phyloP scores from a whole-genome alignment of 2,888 invertebrate genomes.

The Eustalomyia histrio region DNA sequence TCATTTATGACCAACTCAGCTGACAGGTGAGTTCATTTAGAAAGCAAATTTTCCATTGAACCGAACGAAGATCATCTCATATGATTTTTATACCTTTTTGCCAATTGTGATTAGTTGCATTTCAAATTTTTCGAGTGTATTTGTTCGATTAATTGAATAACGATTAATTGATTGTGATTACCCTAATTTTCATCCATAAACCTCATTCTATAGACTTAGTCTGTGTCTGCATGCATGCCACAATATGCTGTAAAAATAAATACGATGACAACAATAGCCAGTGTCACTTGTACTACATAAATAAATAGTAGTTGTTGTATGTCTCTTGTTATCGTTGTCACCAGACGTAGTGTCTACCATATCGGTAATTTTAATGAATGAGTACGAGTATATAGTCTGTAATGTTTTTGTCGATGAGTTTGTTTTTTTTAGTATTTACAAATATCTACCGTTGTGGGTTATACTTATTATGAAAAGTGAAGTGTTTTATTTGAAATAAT shows the following conservation, averaged over 20 bases:
- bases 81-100: too few species aligned
- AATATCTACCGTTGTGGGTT: neutral
- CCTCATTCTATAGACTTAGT: neutral
- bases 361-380: conserved; percentile 40
- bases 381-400: conserved; percentile 27
- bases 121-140: too few species aligned
- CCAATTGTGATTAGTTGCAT: too few species aligned
- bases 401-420: conserved; percentile 16
- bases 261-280: conserved; percentile 40
- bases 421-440: conserved; percentile 1
- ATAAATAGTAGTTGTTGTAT: conserved; percentile 44
- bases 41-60: too few species aligned
- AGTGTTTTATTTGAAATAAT: neutral
- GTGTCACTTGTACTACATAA: conserved; percentile 57
- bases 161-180: too few species aligned
- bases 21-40: too few species aligned
- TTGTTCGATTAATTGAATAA: too few species aligned
- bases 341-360: conserved; percentile 16
- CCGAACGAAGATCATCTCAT: too few species aligned
- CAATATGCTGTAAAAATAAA: conserved; percentile 54
- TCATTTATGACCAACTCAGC: too few species aligned
- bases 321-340: conserved; percentile 30
- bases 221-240: conserved; percentile 21
- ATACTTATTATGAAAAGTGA: neutral
- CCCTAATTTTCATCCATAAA: neutral